These are phyloP conservation scores for Ploceus nigricollis DNA, from an alignment of 2,113 vertebrate genomes.

Conservation along the genomic window DNA sequence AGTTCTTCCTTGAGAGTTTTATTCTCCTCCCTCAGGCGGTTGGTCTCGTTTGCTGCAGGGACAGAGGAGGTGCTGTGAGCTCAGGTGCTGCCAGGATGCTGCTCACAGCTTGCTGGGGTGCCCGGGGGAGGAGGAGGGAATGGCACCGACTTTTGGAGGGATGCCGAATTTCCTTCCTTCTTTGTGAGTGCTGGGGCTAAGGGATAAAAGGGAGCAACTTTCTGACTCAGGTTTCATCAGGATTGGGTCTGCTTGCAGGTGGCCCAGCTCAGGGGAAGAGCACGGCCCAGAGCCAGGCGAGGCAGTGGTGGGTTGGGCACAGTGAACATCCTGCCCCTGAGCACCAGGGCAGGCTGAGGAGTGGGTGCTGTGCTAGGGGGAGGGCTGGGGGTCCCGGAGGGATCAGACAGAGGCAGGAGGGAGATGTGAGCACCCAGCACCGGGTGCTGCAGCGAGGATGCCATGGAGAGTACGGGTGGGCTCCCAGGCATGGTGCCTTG, in stretches of 20 bases:
- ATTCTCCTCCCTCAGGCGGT: constrained; percentile 74
- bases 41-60: constrained; percentile 71
- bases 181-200: neutral
- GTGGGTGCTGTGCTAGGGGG: neutral
- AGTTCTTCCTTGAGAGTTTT: constrained; percentile 70
- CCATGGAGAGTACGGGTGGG: accelerated
- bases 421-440: neutral
- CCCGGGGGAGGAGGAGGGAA: neutral
- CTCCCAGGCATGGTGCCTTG: neutral
- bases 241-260: neutral
- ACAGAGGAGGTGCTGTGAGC: neutral
- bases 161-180: neutral
- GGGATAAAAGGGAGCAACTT: neutral
- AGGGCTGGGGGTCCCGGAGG: neutral
- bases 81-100: neutral
- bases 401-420: neutral
- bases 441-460: accelerated
- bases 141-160: neutral
- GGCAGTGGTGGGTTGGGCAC: neutral
- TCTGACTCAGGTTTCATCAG: neutral
- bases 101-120: neutral
- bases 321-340: neutral
- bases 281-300: accelerated
- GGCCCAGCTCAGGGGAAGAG: accelerated
- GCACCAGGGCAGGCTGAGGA: accelerated